Conservation (phyloP, 2,888 invertebrate species). For the Masnerella sp. region DNA sequence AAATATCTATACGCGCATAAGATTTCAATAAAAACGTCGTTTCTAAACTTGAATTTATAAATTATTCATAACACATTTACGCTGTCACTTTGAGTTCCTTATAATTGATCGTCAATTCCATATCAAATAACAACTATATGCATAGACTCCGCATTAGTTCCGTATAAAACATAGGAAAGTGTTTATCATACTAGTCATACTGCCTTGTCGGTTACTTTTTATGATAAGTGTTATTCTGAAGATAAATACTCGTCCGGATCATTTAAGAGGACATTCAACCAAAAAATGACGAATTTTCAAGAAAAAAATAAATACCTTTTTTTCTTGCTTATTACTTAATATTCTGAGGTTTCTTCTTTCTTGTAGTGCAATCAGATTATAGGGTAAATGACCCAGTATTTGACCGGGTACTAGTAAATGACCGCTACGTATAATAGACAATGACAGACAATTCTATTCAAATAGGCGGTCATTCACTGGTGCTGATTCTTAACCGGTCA, state of each 20-base stretch:
- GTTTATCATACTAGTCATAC: constrained; percentile 30
- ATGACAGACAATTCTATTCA: no score
- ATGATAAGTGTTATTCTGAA: constrained; percentile 30
- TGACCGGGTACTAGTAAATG: no score
- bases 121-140: constrained; percentile 38
- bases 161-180: constrained; percentile 50
- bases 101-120: constrained; percentile 46
- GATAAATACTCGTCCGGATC: no score
- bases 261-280: no score
- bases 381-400: no score
- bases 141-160: constrained; percentile 23
- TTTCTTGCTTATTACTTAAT: no score
- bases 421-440: no score
- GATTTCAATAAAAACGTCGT: constrained; percentile 39
- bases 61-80: constrained; percentile 29
- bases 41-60: constrained; percentile 22
- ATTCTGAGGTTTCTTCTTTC: no score
- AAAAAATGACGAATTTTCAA: constrained; percentile 11
- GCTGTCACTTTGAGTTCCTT: constrained; percentile 19
- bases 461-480: no score
- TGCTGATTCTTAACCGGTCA: no score
- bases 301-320: no score
- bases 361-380: no score
- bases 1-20: constrained; percentile 50
- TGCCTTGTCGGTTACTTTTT: constrained; percentile 1